These are phyloP conservation scores for Phyllotreta striolata DNA, from an alignment of 2,888 invertebrate genomes.

Conservation along the genomic window DNA sequence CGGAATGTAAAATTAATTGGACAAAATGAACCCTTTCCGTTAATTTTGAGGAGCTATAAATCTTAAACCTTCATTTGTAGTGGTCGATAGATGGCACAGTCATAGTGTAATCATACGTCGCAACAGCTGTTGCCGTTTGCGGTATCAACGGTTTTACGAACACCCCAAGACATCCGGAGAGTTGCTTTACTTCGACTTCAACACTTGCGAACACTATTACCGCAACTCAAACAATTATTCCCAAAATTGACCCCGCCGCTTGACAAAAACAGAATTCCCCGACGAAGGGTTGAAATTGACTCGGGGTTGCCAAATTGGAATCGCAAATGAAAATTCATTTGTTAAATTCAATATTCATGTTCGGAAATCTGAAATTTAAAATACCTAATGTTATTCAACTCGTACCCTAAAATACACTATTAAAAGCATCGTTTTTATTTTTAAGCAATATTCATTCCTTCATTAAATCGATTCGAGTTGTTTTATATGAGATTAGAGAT, in stretches of 20 bases:
- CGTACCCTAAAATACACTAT: too few relatives aligned
- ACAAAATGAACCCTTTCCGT: conserved; percentile 61
- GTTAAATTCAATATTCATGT: too few relatives aligned
- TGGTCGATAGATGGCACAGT: conserved; percentile 54
- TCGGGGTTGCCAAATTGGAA: not conserved
- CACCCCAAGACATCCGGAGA: conserved; percentile 42
- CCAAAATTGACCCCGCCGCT: conserved; percentile 31
- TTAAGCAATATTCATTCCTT: too few relatives aligned
- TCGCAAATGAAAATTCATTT: too few relatives aligned
- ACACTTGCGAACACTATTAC: conserved; percentile 38
- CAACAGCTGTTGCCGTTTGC: conserved; percentile 56
- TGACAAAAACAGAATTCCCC: conserved; percentile 29
- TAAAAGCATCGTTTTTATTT: too few relatives aligned
- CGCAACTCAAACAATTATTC: conserved; percentile 38
- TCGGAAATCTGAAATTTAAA: too few relatives aligned
- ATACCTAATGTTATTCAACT: too few relatives aligned
- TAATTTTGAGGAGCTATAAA: conserved; percentile 61
- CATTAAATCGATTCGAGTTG: too few relatives aligned
- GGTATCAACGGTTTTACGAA: conserved; percentile 37
- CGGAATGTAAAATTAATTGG: conserved; percentile 59
- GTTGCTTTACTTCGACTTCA: conserved; percentile 33
- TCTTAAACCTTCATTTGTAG: conserved; percentile 60
- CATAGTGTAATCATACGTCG: conserved; percentile 53
- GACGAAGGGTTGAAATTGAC: conserved; percentile 19
- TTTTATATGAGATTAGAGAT: too few relatives aligned